Percentiles rank a stretch among this genome's conserved stretches.
Conservation (phyloP, 2,888 invertebrate genomes). For the Esperia sulphurella region DNA sequence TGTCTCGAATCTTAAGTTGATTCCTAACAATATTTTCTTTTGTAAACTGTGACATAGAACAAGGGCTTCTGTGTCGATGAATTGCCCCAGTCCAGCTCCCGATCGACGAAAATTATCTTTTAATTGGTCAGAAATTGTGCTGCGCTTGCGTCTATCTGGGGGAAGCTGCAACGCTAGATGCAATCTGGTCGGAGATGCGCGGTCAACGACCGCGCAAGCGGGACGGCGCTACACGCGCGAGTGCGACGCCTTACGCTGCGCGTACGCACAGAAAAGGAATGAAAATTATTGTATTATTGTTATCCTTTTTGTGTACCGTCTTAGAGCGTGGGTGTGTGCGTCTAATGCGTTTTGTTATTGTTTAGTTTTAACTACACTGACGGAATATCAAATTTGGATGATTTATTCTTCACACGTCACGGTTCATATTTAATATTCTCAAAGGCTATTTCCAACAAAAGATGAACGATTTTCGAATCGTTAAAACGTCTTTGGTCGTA, state of each 20-base stretch:
- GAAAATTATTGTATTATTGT: slow-evolving; percentile 72
- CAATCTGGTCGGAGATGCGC: slow-evolving; percentile 74
- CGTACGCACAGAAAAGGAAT: slow-evolving; percentile 78
- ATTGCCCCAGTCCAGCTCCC: slow-evolving; percentile 15
- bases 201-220: slow-evolving; percentile 69
- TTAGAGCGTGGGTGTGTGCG: slow-evolving; percentile 37
- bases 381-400: slow-evolving; percentile 42
- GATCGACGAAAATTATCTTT: slow-evolving; percentile 49
- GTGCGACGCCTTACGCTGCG: slow-evolving; percentile 56
- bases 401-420: slow-evolving; percentile 22
- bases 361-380: slow-evolving; percentile 37
- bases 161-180: slow-evolving; percentile 76
- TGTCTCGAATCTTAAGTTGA: too few species aligned
- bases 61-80: background rate
- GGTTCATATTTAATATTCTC: slow-evolving; percentile 12
- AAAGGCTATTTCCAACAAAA: slow-evolving; percentile 29
- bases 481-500: slow-evolving; percentile 2
- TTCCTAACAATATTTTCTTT: background rate
- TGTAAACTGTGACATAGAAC: background rate
- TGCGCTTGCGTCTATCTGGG: slow-evolving; percentile 57
- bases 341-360: slow-evolving; percentile 49
- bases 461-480: slow-evolving; percentile 32
- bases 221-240: slow-evolving; percentile 49
- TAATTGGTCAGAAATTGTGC: slow-evolving; percentile 65
- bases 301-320: slow-evolving; percentile 52